phyloP scores from a whole-genome alignment of 2,888 invertebrate species.

The Lithophane socia region DNA sequence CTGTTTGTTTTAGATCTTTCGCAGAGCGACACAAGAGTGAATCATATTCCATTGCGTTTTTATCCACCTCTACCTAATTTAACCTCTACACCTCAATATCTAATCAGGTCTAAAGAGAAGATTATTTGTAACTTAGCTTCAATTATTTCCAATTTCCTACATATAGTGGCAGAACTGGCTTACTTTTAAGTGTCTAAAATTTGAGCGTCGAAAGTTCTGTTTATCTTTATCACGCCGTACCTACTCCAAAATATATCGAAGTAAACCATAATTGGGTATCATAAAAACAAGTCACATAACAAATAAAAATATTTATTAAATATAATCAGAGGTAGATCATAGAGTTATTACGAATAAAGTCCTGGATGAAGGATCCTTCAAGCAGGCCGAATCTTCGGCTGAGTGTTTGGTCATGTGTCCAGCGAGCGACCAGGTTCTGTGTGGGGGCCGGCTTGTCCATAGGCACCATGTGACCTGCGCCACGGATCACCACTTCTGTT shows the following conservation, averaged over 20 bases:
- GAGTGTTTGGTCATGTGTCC: constrained; percentile 81
- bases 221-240: not conserved
- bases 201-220: not conserved
- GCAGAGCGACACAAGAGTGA: not conserved
- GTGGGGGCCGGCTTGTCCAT: constrained; percentile 90
- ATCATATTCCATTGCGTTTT: not conserved
- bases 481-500: constrained; percentile 90
- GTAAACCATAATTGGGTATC: not conserved
- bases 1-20: too few relatives aligned
- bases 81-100: too few relatives aligned
- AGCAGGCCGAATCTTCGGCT: constrained; percentile 52
- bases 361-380: constrained; percentile 57
- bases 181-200: not conserved
- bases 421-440: constrained; percentile 89
- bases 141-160: too few relatives aligned
- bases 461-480: constrained; percentile 92
- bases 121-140: not conserved
- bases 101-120: not conserved
- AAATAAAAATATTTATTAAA: constrained; percentile 18
- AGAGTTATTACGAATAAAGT: constrained; percentile 67
- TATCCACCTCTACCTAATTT: not conserved
- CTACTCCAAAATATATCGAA: not conserved
- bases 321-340: constrained; percentile 56
- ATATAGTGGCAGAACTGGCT: not conserved
- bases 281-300: not conserved